These are phyloP conservation scores for Coregonus clupeaformis DNA, from an alignment of 2,113 vertebrate genomes.

Conservation along the genomic window DNA sequence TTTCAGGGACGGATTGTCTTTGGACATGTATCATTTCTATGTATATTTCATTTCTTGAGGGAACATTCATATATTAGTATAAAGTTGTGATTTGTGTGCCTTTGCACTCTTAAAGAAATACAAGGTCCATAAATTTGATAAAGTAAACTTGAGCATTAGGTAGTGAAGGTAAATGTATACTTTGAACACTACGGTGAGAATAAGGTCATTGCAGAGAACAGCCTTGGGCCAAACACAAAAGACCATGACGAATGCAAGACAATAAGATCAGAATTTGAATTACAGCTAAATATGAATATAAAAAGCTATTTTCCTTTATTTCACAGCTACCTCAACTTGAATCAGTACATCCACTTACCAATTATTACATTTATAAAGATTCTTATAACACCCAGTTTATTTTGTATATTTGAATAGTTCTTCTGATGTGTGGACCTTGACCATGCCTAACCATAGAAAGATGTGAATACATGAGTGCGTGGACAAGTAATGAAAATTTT, in stretches of 20 bases:
- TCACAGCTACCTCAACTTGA: background rate
- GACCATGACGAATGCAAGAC: background rate
- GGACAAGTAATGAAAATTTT: constrained; percentile 50
- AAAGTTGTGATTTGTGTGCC: background rate
- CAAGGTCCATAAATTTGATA: background rate
- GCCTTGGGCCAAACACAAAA: constrained; percentile 13
- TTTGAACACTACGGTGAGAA: background rate
- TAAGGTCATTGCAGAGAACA: constrained; percentile 1
- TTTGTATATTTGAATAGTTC: constrained; percentile 53
- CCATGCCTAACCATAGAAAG: constrained; percentile 41
- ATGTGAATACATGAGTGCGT: constrained; percentile 36
- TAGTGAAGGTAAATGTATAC: background rate
- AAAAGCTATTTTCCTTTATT: constrained; percentile 8
- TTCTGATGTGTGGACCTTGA: constrained; percentile 58
- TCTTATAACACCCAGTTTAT: constrained; percentile 45
- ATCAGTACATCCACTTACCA: constrained; percentile 27
- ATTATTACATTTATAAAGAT: constrained; percentile 42
- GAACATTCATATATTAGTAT: background rate
- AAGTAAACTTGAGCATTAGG: background rate
- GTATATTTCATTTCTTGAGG: background rate
- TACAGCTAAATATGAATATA: background rate
- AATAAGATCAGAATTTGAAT: background rate
- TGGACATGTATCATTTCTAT: background rate
- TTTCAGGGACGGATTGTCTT: background rate
- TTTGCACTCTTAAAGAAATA: background rate